Conservation (phyloP, 2,797 vertebrate genomes). For the Craterocephalus amniculus region DNA sequence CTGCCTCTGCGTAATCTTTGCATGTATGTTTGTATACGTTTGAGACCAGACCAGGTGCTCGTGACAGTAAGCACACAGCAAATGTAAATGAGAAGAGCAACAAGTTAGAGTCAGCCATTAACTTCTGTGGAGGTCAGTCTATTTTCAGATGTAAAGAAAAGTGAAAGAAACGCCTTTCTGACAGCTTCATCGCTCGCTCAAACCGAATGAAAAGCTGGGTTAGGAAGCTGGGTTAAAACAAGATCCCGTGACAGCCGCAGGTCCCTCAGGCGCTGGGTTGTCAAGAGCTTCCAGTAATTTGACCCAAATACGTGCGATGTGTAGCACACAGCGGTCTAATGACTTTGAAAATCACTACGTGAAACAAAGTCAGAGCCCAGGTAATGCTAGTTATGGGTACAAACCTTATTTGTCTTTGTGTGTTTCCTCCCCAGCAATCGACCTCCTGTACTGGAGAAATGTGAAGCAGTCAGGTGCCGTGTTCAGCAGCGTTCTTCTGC, state of each 20-base stretch:
- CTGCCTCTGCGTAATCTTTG: slow-evolving; percentile 4
- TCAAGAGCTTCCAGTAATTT: slow-evolving; percentile 72
- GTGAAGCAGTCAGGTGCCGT: slow-evolving; percentile 95
- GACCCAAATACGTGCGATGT: slow-evolving; percentile 73
- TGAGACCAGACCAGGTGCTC: slow-evolving; percentile 71
- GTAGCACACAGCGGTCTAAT: slow-evolving; percentile 36
- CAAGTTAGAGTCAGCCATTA: slow-evolving; percentile 29
- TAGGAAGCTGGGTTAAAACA: slow-evolving; percentile 69
- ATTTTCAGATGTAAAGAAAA: slow-evolving; percentile 49
- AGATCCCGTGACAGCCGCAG: slow-evolving; percentile 52
- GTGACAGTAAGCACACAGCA: slow-evolving; percentile 35
- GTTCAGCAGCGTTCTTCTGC: slow-evolving; percentile 93
- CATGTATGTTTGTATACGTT: slow-evolving; percentile 40
- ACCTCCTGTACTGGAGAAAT: slow-evolving; percentile 98
- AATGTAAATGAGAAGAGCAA: slow-evolving; percentile 28
- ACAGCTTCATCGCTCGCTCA: slow-evolving; percentile 18
- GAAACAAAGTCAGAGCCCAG: slow-evolving; percentile 9
- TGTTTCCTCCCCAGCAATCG: slow-evolving; percentile 85
- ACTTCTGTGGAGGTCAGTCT: slow-evolving; percentile 44
- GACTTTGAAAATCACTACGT: slow-evolving; percentile 21
- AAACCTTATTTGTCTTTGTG: slow-evolving; percentile 45
- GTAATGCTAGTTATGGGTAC: slow-evolving; percentile 3
- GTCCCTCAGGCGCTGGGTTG: slow-evolving; percentile 58
- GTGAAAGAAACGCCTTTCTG: slow-evolving; percentile 22
- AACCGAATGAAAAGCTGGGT: slow-evolving; percentile 57